Evolutionary conservation across 1,140 invertebrate species (phyloP).

Genomic region (Ceratoteleas bidentatus): DNA sequence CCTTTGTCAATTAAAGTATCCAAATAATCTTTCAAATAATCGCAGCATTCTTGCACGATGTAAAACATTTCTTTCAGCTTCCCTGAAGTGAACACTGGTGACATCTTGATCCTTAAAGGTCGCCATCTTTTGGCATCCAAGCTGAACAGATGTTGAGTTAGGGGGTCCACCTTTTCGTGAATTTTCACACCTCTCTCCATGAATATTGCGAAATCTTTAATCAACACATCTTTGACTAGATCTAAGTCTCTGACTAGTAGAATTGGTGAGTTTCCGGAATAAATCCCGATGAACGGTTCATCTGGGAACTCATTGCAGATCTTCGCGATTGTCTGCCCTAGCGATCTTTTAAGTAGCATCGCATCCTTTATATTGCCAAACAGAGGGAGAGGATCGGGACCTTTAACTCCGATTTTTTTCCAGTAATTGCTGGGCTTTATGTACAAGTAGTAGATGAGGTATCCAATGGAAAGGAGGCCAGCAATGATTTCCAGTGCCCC

Average conservation of each 20-base stretch:
- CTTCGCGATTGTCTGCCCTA: not conserved
- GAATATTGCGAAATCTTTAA: constrained; percentile 52
- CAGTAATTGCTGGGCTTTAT: not conserved
- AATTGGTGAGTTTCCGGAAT: constrained; percentile 50
- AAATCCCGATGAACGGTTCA: constrained; percentile 63
- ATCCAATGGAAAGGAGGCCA: not conserved
- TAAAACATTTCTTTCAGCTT: constrained; percentile 78
- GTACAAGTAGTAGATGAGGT: not conserved
- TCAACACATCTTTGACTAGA: constrained; percentile 63
- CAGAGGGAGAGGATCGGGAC: not conserved
- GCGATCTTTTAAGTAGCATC: not conserved
- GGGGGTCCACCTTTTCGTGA: constrained; percentile 79
- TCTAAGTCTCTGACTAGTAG: constrained; percentile 60
- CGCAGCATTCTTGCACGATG: constrained; percentile 69
- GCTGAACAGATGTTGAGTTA: constrained; percentile 75
- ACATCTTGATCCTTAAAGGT: constrained; percentile 70
- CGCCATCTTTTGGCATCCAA: constrained; percentile 73
- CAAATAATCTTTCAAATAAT: constrained; percentile 67
- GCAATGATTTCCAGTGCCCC: not conserved
- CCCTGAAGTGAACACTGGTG: constrained; percentile 66
- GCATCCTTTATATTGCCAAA: not conserved
- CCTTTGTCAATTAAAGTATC: constrained; percentile 26
- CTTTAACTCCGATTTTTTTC: not conserved
- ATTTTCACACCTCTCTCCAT: constrained; percentile 69
- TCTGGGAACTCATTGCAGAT: constrained; percentile 64